Evolutionary conservation across 37 sponge, comb jelly and placozoan species (phyloP).

Genomic region (Axinella damicornis): DNA sequence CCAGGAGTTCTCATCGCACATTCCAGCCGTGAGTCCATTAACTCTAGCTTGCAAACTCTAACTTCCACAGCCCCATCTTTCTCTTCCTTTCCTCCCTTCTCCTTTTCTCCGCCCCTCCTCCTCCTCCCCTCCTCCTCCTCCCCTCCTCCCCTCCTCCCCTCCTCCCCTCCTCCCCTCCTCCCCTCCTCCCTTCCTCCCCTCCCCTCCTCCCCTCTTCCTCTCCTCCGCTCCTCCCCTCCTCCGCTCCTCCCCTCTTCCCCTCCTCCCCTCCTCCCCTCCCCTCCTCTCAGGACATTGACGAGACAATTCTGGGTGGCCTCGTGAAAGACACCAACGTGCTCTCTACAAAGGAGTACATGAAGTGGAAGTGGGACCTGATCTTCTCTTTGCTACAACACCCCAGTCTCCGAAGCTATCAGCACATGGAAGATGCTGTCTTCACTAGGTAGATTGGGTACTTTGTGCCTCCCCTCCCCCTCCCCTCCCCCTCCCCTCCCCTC

Average conservation of each 20-base stretch:
- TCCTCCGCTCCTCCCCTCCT: background rate
- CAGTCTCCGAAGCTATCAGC: slow-evolving; percentile 11
- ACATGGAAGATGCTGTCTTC: slow-evolving; percentile 38
- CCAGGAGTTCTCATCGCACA: background rate
- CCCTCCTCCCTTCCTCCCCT: background rate
- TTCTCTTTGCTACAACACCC: slow-evolving; percentile 52
- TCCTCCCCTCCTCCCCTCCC: no score
- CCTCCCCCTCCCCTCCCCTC: no score
- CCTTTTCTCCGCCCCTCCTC: no score
- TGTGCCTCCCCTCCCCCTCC: background rate
- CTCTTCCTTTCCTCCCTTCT: no score
- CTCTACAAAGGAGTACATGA: slow-evolving; percentile 48
- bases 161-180: background rate
- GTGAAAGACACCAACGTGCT: slow-evolving; percentile 64
- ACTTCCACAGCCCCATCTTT: no score
- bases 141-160: background rate
- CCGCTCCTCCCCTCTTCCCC: background rate
- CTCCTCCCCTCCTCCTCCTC: no score
- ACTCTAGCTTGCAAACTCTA: no score
- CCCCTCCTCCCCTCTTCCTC: background rate
- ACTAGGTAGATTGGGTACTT: background rate
- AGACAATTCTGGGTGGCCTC: slow-evolving; percentile 28
- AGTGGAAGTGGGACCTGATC: slow-evolving; percentile 71
- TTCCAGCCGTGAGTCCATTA: slow-evolving; percentile 26
- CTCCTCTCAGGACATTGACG: slow-evolving; percentile 56